phyloP scores from a whole-genome alignment of 2,113 vertebrate genomes.

The Otus sunia region DNA sequence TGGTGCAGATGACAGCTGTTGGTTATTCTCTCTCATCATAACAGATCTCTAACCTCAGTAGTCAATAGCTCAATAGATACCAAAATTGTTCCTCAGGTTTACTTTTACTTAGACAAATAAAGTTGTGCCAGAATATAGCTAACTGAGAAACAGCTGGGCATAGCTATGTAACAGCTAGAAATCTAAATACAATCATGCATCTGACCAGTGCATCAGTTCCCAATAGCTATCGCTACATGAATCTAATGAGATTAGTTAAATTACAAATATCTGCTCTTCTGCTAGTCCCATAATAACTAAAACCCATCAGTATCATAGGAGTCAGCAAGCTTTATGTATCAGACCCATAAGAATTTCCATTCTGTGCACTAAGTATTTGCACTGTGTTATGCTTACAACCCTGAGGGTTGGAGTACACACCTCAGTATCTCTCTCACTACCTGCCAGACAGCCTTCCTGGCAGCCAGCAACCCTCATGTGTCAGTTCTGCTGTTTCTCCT shows the following conservation, averaged over 20 bases:
- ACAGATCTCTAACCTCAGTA: neutral
- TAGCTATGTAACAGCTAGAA: neutral
- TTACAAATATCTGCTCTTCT: neutral
- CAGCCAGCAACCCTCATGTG: neutral
- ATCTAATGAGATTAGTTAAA: neutral
- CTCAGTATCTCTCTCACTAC: accelerated
- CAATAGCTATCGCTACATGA: neutral
- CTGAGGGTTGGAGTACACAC: neutral
- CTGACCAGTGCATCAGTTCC: neutral
- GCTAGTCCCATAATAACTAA: neutral
- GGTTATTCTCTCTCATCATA: neutral
- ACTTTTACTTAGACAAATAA: neutral
- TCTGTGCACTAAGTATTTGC: neutral
- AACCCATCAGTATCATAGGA: neutral
- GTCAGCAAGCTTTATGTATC: neutral
- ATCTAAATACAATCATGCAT: neutral
- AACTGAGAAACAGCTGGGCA: neutral
- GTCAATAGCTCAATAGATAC: neutral
- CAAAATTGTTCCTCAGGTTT: neutral
- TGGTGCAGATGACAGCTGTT: neutral
- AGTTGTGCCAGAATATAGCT: neutral
- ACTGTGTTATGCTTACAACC: neutral
- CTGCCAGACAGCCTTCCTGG: neutral
- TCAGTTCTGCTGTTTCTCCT: neutral
- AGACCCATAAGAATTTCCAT: accelerated